Evolutionary conservation across 2,113 vertebrate species (phyloP).

Genomic region (Phyllopteryx taeniolatus): DNA sequence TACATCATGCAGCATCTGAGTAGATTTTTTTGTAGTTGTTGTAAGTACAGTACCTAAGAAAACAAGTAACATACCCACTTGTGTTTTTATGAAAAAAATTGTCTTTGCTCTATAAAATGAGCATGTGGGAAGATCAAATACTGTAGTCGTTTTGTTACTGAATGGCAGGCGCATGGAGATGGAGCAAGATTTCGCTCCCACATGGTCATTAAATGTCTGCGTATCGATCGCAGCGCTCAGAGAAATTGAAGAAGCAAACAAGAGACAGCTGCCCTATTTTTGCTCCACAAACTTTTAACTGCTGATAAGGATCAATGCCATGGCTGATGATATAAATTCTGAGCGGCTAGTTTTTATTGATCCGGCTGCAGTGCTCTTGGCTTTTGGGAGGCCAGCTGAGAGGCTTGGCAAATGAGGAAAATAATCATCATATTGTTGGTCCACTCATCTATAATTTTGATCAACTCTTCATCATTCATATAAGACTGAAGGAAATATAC

Average conservation of each 20-base stretch:
- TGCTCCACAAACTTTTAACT: conserved; percentile 66
- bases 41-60: neutral
- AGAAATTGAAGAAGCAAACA: conserved; percentile 41
- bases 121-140: conserved; percentile 42
- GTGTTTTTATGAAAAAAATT: conserved; percentile 22
- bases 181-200: conserved; percentile 21
- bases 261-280: conserved; percentile 52
- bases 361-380: conserved; percentile 62
- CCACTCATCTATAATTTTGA: conserved; percentile 49
- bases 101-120: conserved; percentile 25
- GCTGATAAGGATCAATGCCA: conserved; percentile 72
- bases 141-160: conserved; percentile 4
- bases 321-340: conserved; percentile 72
- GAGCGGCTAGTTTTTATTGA: conserved; percentile 74
- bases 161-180: conserved; percentile 31
- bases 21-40: neutral
- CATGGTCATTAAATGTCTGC: conserved; percentile 33
- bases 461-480: conserved; percentile 20
- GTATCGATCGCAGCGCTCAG: conserved; percentile 36
- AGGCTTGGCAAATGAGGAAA: conserved; percentile 32
- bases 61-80: conserved; percentile 7
- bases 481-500: no score
- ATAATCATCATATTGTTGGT: conserved; percentile 48
- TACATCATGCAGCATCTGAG: neutral
- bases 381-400: conserved; percentile 54